Conservation (phyloP, 1,140 invertebrate species). For the Eulimnadia texana region DNA sequence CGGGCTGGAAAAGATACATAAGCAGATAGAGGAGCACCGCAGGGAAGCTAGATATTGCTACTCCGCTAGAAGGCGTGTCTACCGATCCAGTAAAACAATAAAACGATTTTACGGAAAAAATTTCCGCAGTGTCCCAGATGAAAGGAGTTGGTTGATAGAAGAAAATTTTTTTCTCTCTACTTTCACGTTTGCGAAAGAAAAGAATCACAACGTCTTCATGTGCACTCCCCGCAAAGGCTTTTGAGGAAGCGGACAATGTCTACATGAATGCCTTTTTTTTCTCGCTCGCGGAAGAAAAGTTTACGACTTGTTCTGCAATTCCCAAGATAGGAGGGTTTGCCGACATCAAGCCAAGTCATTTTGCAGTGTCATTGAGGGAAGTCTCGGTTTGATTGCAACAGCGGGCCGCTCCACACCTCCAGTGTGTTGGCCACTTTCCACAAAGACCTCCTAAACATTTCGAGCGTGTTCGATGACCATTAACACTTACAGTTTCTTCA, state of each 20-base stretch:
- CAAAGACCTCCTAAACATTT: not conserved
- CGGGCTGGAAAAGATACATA: not conserved
- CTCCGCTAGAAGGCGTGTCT: not conserved
- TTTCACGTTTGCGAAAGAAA: no score
- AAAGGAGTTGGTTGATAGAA: no score
- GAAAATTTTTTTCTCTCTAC: not conserved
- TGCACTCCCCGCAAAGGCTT: no score
- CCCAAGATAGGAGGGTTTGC: not conserved
- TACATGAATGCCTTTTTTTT: no score
- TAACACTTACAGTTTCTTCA: not conserved
- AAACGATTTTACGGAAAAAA: not conserved
- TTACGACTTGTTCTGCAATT: not conserved
- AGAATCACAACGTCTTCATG: no score
- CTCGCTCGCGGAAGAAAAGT: no score
- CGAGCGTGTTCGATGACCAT: not conserved
- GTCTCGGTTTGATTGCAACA: not conserved
- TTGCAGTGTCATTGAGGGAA: not conserved
- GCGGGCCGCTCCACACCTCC: not conserved
- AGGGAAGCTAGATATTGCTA: not conserved
- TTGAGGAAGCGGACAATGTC: no score
- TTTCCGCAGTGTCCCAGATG: no score
- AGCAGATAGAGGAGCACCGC: not conserved
- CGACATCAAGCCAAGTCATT: not conserved
- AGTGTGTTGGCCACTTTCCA: not conserved
- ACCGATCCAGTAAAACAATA: not conserved